Conservation (phyloP, 2,888 invertebrate genomes). For the Muscina levida region DNA sequence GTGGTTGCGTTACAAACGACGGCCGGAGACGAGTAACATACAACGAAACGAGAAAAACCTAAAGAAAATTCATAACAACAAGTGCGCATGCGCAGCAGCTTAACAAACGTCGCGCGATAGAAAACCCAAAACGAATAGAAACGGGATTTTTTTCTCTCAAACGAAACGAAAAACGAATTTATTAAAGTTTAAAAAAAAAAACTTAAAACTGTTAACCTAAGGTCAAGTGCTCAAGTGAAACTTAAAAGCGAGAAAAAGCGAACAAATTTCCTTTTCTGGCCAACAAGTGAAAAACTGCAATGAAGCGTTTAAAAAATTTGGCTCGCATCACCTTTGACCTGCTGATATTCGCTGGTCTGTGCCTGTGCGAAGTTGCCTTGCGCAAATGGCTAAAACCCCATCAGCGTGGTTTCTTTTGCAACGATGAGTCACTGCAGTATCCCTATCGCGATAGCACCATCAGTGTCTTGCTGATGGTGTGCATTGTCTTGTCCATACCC, state of each 20-base stretch:
- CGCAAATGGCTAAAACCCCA: slow-evolving; percentile 71
- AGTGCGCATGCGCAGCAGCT: background rate
- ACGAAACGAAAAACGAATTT: background rate
- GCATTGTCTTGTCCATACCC: slow-evolving; percentile 70
- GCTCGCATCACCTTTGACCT: slow-evolving; percentile 74
- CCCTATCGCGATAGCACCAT: slow-evolving; percentile 71
- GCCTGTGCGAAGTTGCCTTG: slow-evolving; percentile 70
- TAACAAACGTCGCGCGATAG: background rate
- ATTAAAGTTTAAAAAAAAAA: background rate
- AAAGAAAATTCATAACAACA: background rate
- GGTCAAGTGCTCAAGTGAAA: slow-evolving; percentile 1
- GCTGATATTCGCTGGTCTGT: slow-evolving; percentile 72
- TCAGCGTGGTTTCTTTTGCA: slow-evolving; percentile 75
- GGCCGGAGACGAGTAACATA: background rate
- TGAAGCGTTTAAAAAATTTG: slow-evolving; percentile 67
- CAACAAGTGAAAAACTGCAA: slow-evolving; percentile 20
- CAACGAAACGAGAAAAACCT: background rate
- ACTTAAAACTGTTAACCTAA: background rate
- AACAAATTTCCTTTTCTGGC: slow-evolving; percentile 15
- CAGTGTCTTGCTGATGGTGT: slow-evolving; percentile 65
- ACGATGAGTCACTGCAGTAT: slow-evolving; percentile 75
- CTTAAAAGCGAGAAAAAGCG: slow-evolving; percentile 18
- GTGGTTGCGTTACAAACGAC: background rate
- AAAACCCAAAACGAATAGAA: too few species aligned
- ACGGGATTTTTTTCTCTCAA: slow-evolving; percentile 3